Percentiles rank a stretch among this genome's conserved stretches.
Evolutionary conservation across 2,888 invertebrate genomes (phyloP).

Genomic region (Poecilus cupreus): DNA sequence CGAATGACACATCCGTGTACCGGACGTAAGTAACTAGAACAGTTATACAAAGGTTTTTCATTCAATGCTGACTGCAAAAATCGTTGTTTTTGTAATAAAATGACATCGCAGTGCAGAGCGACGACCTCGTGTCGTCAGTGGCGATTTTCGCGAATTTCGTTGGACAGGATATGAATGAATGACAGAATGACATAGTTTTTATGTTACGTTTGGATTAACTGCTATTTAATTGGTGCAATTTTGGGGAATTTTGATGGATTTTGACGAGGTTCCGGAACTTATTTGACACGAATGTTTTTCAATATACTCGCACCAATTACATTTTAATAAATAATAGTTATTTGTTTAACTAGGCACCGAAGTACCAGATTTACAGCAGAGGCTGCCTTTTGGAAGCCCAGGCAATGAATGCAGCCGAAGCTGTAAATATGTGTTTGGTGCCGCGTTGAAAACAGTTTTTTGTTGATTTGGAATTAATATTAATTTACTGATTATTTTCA

Average conservation of each 20-base stretch:
- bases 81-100: neutral
- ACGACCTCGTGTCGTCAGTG: conserved; percentile 1
- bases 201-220: conserved; percentile 13
- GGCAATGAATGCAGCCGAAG: no score
- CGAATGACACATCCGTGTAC: neutral
- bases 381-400: no score
- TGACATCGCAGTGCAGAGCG: conserved; percentile 6
- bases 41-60: conserved; percentile 20
- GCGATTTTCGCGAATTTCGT: conserved; percentile 11
- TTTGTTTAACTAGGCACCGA: no score
- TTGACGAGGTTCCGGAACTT: neutral
- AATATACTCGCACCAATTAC: no score
- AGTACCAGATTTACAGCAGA: no score
- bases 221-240: conserved; percentile 27
- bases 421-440: no score
- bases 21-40: neutral
- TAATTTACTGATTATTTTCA: no score
- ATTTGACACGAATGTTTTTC: no score
- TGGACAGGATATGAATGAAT: conserved; percentile 19
- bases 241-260: neutral
- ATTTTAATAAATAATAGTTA: no score
- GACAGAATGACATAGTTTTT: conserved; percentile 31
- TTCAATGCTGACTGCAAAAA: neutral
- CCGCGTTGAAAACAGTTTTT: no score
- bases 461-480: no score